phyloP scores from a whole-genome alignment of 1,140 invertebrate genomes.

The Pachyrhynchus sulphureomaculatus region DNA sequence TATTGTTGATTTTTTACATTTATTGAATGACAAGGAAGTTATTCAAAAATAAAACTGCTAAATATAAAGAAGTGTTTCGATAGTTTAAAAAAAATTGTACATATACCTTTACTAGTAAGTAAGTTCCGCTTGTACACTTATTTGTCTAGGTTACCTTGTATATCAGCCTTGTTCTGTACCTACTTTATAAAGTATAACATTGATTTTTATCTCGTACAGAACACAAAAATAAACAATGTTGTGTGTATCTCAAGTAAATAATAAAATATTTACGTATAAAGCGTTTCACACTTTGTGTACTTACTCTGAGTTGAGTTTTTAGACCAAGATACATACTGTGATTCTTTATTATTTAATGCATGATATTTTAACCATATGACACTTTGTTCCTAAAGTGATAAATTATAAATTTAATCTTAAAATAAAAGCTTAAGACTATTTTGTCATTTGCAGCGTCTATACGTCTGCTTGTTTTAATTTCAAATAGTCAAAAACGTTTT shows the following conservation, averaged over 20 bases:
- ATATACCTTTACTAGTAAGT: too few relatives aligned
- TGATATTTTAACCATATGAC: background rate
- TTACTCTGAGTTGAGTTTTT: background rate
- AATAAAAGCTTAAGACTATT: too few relatives aligned
- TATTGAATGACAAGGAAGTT: too few relatives aligned
- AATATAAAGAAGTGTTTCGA: too few relatives aligned
- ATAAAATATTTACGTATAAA: slow-evolving; percentile 25
- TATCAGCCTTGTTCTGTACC: background rate
- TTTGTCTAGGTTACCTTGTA: too few relatives aligned
- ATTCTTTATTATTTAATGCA: slow-evolving; percentile 12
- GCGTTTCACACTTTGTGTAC: slow-evolving; percentile 24
- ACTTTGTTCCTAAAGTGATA: background rate
- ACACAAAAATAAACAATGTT: slow-evolving; percentile 19
- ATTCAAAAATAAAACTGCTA: too few relatives aligned
- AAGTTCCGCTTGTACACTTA: too few relatives aligned
- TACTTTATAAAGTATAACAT: slow-evolving; percentile 13
- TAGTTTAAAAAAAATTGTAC: too few relatives aligned
- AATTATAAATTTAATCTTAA: background rate
- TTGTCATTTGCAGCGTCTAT: too few relatives aligned
- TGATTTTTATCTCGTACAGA: slow-evolving; percentile 16
- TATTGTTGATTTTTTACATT: too few relatives aligned
- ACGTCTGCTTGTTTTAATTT: too few relatives aligned
- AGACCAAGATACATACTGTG: slow-evolving; percentile 19
- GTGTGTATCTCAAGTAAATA: slow-evolving; percentile 23
- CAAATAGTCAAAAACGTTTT: too few relatives aligned